phyloP scores from a whole-genome alignment of 1,140 invertebrate genomes.

The Oryzaephilus surinamensis region DNA sequence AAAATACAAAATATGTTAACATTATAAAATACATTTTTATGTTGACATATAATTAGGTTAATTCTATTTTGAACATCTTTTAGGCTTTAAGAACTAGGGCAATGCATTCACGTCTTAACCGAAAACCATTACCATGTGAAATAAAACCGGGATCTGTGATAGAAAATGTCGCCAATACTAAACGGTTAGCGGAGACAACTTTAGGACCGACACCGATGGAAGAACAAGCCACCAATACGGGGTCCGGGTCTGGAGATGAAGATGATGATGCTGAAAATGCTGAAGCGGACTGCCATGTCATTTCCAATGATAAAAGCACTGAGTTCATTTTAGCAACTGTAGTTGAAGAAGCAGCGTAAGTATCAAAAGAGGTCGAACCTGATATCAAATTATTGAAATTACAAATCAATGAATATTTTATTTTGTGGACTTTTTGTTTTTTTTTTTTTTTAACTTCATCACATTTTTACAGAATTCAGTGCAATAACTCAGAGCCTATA shows the following conservation, averaged over 20 bases:
- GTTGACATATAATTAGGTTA: neutral
- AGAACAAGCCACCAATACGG: slow-evolving; percentile 77
- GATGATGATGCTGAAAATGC: slow-evolving; percentile 66
- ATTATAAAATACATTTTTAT: slow-evolving; percentile 3
- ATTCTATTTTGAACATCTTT: slow-evolving; percentile 6
- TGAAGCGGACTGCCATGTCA: slow-evolving; percentile 67
- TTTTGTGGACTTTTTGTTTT: neutral
- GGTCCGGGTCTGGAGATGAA: slow-evolving; percentile 78
- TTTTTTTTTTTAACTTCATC: neutral
- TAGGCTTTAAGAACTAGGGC: slow-evolving; percentile 73
- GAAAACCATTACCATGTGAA: slow-evolving; percentile 60
- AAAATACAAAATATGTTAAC: no score
- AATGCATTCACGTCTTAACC: slow-evolving; percentile 62
- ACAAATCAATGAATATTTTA: slow-evolving; percentile 1
- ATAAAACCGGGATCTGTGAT: slow-evolving; percentile 74
- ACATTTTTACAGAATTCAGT: slow-evolving; percentile 6
- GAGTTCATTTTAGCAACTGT: slow-evolving; percentile 81
- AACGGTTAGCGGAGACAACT: slow-evolving; percentile 69
- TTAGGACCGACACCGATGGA: slow-evolving; percentile 52
- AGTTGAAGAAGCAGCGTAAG: slow-evolving; percentile 58
- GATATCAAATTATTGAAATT: no score
- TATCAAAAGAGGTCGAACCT: no score
- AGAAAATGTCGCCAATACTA: slow-evolving; percentile 76
- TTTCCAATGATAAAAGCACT: slow-evolving; percentile 79
- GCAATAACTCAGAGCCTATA: slow-evolving; percentile 9